Base-by-base conservation (phyloP, 2,113 vertebrate genomes). In the Apistogramma diplotaenia region DNA sequence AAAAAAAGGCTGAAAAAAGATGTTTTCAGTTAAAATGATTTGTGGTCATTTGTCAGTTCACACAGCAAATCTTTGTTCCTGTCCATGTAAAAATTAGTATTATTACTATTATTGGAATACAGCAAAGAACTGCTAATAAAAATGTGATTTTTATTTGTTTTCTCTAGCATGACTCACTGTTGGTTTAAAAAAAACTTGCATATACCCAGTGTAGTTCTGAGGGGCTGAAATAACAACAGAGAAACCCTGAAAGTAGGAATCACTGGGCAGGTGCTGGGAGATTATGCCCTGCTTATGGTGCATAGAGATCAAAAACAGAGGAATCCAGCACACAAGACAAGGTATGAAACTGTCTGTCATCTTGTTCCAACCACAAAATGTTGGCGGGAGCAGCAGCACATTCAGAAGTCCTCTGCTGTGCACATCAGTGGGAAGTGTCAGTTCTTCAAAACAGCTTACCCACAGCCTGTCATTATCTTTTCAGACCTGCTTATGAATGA, bases 121-220 rank as follows among this genome's bases (percentile, higher is more conserved):
- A n/a, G n/a, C n/a, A n/a, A n/a, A n/a, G n/a, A n/a, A n/a, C n/a
- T n/a, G n/a, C n/a, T n/a, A n/a, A n/a, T n/a, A n/a, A n/a, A n/a
- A n/a, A n/a, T n/a, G n/a, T n/a, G n/a, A n/a, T n/a, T n/a, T n/a
- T n/a, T n/a, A n/a, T n/a, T n/a, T n/a, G n/a, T n/a, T n/a, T n/a
- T 23, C n/a, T 40, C 15, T 2, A 21, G 18, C 0, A 13, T 7
- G 4, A 0, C 21, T 60, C 19, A 2, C 5, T 11, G 1, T 37
- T 37, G 3, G 9, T 12, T 40, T 40, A 12, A 40, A 12, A 35
- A 35, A 40, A 40, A 12, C 10, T 4, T 12, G 11, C 37, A 12
- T 12, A 40, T 40, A 40, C 3, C 37, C 35, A 2, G 2, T 13
- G 9, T 40, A 3, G 0, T 35, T 35, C 3, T 37, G 19, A 35